phyloP scores from a whole-genome alignment of 2,888 invertebrate species.

The Ligdia adustata region DNA sequence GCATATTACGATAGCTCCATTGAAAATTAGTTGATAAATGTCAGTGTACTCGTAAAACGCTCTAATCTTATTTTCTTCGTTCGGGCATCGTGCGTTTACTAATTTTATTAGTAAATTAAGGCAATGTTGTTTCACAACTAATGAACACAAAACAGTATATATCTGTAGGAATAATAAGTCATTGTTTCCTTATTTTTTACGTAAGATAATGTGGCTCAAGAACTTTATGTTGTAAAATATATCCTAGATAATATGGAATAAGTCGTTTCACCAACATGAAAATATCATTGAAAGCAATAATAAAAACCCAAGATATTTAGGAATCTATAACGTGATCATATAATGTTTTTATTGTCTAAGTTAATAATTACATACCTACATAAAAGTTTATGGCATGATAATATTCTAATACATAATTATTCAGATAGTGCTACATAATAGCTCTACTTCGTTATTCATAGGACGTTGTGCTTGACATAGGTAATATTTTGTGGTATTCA shows the following conservation, averaged over 20 bases:
- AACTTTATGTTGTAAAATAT: conserved; percentile 61
- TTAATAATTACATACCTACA: conserved; percentile 40
- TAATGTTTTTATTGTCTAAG: conserved; percentile 33
- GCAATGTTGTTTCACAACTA: conserved; percentile 28
- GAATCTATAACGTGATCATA: conserved; percentile 44
- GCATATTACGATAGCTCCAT: no score
- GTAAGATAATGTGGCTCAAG: conserved; percentile 64
- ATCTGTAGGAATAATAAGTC: conserved; percentile 30
- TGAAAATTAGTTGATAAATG: neutral
- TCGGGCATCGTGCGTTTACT: conserved; percentile 4
- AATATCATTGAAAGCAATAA: conserved; percentile 76
- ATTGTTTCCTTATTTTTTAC: conserved; percentile 41
- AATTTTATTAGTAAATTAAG: conserved; percentile 21
- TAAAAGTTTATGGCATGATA: conserved; percentile 24
- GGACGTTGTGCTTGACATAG: conserved; percentile 9
- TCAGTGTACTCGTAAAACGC: no score
- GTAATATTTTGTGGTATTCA: neutral
- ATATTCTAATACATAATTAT: conserved; percentile 26
- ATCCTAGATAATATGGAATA: conserved; percentile 57
- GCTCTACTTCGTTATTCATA: conserved; percentile 13
- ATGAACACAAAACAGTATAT: conserved; percentile 16
- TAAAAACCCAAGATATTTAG: conserved; percentile 54
- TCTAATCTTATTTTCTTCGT: conserved; percentile 4
- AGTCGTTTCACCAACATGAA: conserved; percentile 68
- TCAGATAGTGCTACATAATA: conserved; percentile 46